Conservation (phyloP, 2,888 invertebrate genomes). For the Schizotus pectinicornis region DNA sequence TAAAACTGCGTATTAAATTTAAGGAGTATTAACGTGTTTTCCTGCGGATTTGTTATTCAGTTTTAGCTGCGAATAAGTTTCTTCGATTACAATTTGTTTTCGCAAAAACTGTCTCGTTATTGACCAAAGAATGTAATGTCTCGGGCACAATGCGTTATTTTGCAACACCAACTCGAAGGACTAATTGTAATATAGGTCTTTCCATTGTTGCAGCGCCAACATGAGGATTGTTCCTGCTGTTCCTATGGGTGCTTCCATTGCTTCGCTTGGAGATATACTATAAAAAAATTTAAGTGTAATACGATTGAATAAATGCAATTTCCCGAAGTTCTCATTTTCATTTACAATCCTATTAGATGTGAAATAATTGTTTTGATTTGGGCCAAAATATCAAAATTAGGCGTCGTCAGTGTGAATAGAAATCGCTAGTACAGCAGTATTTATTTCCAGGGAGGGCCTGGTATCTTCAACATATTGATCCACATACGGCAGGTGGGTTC, state of each 20-base stretch:
- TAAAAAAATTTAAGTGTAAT: neutral
- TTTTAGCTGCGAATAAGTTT: too few relatives aligned
- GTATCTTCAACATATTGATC: conserved; percentile 50
- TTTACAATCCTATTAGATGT: neutral
- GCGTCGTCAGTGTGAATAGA: conserved; percentile 35
- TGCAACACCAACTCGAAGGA: too few relatives aligned
- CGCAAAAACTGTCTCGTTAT: too few relatives aligned
- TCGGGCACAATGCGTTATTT: too few relatives aligned
- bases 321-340: too few relatives aligned
- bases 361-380: conserved; percentile 6
- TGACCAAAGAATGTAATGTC: too few relatives aligned
- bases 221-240: neutral
- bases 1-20: too few relatives aligned
- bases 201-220: too few relatives aligned
- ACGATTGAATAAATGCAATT: neutral
- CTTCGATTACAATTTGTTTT: too few relatives aligned
- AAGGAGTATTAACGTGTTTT: too few relatives aligned
- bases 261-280: neutral
- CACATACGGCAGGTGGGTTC: conserved; percentile 47
- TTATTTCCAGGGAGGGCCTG: conserved; percentile 56
- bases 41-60: too few relatives aligned
- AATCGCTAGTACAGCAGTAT: conserved; percentile 54
- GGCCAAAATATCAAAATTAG: conserved; percentile 39
- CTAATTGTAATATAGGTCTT: too few relatives aligned
- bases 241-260: neutral